Evolutionary conservation across 2,113 vertebrate genomes (phyloP), one percentile per base, ranked within the genome.

Genomic region (Thalassarche chlororhynchos): DNA sequence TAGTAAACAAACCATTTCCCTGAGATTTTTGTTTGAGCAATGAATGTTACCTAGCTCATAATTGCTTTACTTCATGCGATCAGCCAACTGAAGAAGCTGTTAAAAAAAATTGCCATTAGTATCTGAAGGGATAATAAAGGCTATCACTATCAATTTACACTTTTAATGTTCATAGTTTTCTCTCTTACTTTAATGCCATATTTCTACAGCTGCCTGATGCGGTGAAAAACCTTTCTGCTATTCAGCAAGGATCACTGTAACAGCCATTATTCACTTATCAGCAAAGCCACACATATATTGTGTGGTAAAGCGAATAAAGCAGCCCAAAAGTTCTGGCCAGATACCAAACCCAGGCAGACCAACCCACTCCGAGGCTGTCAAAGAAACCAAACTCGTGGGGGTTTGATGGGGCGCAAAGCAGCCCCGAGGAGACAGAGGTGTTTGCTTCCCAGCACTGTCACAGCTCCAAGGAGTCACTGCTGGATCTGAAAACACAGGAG

Each of bases 1-100:
- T 51, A 20, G 42, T 91, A 96, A 96, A 95, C 84, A 96, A 88
- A 38, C 55, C 14, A 68, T 81, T 93, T 97, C 57, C 64, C 52
- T 54, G 57, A 86, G 40, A 89, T 68, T 89, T 92, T 86, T 87
- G 38, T 84, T 77, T 89, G 74, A 55, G 25, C 79, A 68, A 12
- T 96, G 76, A 78, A 75, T 71, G 71, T 84, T 93, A 66, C 69
- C 64, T 93, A 28, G 29, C 13, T 84, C 13, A 0, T 89, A 88
- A 93, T 76, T 62, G 58, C 71, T 78, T 60, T 78, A 40, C 26
- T 80, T 87, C 62, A 54, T 46, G 44, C 0, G 0, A 81, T 58
- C 88, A 86, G 64, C 40, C 83, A 91, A 1, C 90, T 44, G 83
- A 92, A 83, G 78, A 90, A 78, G 52, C n/a, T 75, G 79, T 70